Percentiles rank a stretch among this genome's conserved stretches.
Evolutionary conservation across 2,797 vertebrate species (phyloP).

Genomic region (Heliangelus exortis): DNA sequence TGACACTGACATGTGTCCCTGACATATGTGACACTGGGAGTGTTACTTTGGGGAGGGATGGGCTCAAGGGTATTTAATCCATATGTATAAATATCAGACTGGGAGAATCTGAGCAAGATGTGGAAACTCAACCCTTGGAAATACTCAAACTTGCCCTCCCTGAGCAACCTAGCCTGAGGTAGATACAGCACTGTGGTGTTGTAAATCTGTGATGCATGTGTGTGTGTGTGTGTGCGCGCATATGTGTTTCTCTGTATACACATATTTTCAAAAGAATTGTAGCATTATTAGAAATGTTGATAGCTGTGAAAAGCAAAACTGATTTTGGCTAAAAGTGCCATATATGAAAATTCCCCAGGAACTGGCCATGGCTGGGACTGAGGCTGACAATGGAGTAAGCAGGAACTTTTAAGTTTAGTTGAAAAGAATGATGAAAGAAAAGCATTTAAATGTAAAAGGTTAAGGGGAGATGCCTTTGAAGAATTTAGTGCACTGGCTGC

Average conservation of each 20-base stretch:
- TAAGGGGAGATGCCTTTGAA: conserved; percentile 44
- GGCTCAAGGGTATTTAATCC: neutral
- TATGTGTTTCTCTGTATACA: neutral
- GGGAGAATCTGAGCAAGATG: neutral
- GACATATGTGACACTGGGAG: neutral
- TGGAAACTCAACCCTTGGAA: neutral
- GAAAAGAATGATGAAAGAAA: conserved; percentile 32
- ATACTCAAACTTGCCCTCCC: neutral
- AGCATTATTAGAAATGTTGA: neutral
- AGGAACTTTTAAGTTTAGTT: conserved; percentile 16
- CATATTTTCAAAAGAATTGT: neutral
- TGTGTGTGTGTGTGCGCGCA: neutral
- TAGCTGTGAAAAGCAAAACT: neutral
- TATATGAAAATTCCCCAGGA: neutral
- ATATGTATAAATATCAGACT: rapidly evolving
- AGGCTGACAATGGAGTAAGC: neutral
- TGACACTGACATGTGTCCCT: too few relatives aligned
- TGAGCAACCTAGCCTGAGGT: neutral
- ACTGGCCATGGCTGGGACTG: neutral
- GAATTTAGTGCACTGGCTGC: conserved; percentile 15
- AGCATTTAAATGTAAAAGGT: neutral
- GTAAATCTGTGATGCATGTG: neutral
- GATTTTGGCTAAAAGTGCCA: neutral
- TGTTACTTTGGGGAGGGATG: neutral
- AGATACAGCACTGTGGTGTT: neutral